A percentile compares a stretch with the other conserved stretches of the same genome.
Conservation (phyloP, 2,888 invertebrate species). For the Cantharis rufa region DNA sequence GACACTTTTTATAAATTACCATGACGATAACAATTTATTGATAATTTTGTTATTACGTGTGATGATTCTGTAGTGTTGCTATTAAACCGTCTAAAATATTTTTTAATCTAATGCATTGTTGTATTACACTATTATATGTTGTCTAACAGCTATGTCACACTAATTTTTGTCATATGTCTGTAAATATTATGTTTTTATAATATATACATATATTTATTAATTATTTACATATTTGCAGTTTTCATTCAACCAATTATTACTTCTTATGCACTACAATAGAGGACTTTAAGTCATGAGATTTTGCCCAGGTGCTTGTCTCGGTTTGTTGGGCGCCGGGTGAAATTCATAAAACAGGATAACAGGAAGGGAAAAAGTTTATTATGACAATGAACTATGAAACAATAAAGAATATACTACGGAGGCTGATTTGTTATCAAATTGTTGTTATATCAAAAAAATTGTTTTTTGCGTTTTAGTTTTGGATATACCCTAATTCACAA, state of each 20-base stretch:
- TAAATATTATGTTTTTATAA: conserved; percentile 57
- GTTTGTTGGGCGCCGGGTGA: too few species aligned
- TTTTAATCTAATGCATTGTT: conserved; percentile 36
- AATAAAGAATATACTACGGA: too few species aligned
- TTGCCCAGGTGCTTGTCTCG: too few species aligned
- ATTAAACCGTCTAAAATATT: conserved; percentile 17
- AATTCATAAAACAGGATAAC: too few species aligned
- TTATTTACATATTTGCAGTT: conserved; percentile 31
- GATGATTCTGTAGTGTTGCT: conserved; percentile 20
- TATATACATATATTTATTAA: conserved; percentile 55
- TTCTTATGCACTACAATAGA: too few species aligned
- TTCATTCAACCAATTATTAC: conserved; percentile 31
- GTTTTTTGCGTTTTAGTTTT: too few species aligned
- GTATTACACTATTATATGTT: conserved; percentile 37
- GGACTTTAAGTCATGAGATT: too few species aligned
- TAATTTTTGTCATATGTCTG: conserved; percentile 53
- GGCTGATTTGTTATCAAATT: too few species aligned
- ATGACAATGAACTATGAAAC: too few species aligned
- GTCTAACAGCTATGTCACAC: conserved; percentile 40
- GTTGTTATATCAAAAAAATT: too few species aligned
- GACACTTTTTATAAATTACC: conserved; percentile 16
- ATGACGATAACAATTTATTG: conserved; percentile 9
- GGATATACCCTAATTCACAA: too few species aligned
- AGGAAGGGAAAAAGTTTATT: too few species aligned
- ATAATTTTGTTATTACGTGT: conserved; percentile 18